These are phyloP conservation scores for Alouatta palliata DNA, from an alignment of 2,113 vertebrate genomes.

Conservation along the genomic window DNA sequence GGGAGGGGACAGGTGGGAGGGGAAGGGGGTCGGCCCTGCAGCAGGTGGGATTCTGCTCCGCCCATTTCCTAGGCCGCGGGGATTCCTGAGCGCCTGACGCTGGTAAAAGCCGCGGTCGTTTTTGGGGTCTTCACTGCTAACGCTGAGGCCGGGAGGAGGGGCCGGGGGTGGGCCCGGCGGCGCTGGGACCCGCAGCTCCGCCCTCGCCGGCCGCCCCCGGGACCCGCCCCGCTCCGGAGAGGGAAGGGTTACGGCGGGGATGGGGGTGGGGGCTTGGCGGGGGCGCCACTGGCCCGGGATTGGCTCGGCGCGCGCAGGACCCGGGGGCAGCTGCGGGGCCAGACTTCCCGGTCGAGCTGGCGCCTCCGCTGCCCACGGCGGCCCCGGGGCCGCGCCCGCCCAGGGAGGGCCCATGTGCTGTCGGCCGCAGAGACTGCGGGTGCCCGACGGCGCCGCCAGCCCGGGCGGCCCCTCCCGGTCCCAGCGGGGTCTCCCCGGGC, in stretches of 20 bases:
- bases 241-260: background rate
- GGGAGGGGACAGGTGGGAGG: no score
- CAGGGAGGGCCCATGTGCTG: background rate
- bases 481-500: background rate
- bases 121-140: background rate
- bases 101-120: background rate
- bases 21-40: background rate
- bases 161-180: background rate
- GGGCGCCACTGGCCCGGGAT: background rate
- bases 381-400: slow-evolving; percentile 37
- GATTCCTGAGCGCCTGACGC: no score
- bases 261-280: background rate
- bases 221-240: background rate
- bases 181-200: background rate
- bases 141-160: background rate
- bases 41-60: background rate
- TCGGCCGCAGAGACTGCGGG: background rate
- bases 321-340: slow-evolving; percentile 59
- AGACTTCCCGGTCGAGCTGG: slow-evolving; percentile 74
- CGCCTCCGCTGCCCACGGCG: slow-evolving; percentile 44
- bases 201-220: no score
- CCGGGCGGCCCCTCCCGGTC: background rate
- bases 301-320: slow-evolving; percentile 6
- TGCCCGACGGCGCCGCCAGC: background rate
- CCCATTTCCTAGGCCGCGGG: background rate